Evolutionary conservation across 2,888 invertebrate genomes (phyloP).

Genomic region (Trileptium ribeirensis): DNA sequence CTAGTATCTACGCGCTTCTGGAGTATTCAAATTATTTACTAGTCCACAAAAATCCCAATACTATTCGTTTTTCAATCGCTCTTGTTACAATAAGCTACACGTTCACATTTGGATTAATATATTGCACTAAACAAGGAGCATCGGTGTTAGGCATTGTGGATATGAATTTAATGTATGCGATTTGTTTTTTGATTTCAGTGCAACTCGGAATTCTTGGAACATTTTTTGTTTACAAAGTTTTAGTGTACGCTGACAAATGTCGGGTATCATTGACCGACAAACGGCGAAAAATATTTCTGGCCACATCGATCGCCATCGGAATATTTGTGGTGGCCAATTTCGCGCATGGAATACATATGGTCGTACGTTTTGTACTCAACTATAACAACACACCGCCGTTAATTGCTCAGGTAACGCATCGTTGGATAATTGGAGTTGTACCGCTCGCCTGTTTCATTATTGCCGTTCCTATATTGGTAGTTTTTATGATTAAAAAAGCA

Average conservation of each 20-base stretch:
- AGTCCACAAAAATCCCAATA: not conserved
- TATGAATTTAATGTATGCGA: not conserved
- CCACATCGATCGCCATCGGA: not conserved
- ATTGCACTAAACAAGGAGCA: not conserved
- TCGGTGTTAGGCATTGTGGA: not conserved
- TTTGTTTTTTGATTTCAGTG: not conserved
- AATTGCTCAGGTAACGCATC: not conserved
- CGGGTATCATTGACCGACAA: not conserved
- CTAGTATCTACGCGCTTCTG: not conserved
- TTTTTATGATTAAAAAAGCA: not conserved
- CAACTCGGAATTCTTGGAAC: not conserved
- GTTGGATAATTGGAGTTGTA: not conserved
- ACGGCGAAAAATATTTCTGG: not conserved
- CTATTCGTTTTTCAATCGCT: not conserved
- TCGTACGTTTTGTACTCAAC: not conserved
- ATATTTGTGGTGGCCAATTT: not conserved
- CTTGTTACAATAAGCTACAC: not conserved
- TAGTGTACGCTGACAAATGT: not conserved
- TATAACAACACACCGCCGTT: not conserved
- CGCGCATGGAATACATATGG: not conserved
- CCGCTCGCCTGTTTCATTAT: not conserved
- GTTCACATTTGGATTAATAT: not conserved
- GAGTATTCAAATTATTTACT: not conserved
- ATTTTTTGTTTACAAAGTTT: not conserved
- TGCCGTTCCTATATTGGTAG: not conserved